Evolutionary conservation across 1,140 invertebrate species (phyloP).

Genomic region (Conus betulinus): DNA sequence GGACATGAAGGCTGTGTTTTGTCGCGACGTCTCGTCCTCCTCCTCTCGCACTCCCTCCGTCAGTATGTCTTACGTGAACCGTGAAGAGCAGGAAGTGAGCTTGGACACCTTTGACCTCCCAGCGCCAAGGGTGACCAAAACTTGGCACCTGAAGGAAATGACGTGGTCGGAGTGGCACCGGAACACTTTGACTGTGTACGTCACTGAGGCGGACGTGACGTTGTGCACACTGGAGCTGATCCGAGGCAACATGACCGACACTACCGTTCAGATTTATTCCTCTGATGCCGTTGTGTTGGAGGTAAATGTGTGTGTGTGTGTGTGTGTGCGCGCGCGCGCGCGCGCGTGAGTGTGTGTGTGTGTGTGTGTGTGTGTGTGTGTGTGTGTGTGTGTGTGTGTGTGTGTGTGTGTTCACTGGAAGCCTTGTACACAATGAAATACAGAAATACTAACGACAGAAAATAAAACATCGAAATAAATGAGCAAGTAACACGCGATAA

Average conservation of each 20-base stretch:
- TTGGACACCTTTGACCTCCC: neutral
- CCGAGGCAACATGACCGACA: neutral
- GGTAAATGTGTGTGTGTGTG: neutral
- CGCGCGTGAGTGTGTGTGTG: neutral
- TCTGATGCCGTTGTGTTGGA: neutral
- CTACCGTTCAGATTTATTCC: neutral
- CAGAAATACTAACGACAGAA: too few relatives aligned
- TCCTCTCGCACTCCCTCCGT: neutral
- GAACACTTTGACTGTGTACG: conserved; percentile 16
- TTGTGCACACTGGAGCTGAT: neutral
- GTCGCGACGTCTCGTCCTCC: neutral
- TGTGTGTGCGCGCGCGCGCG: neutral
- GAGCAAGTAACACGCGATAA: too few relatives aligned
- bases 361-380: neutral
- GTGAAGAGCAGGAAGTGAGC: neutral
- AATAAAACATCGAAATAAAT: too few relatives aligned
- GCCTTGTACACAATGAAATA: too few relatives aligned
- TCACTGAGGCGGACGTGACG: neutral
- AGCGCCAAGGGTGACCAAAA: neutral
- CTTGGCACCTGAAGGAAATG: conserved; percentile 14
- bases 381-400: conserved; percentile 6
- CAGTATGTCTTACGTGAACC: neutral
- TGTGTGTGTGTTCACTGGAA: neutral
- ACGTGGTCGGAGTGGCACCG: conserved; percentile 17
- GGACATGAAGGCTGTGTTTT: neutral